Evolutionary conservation across 1,140 invertebrate genomes (phyloP), one percentile per base, ranked within the genome.

Genomic region (Oreohelix idahoensis): DNA sequence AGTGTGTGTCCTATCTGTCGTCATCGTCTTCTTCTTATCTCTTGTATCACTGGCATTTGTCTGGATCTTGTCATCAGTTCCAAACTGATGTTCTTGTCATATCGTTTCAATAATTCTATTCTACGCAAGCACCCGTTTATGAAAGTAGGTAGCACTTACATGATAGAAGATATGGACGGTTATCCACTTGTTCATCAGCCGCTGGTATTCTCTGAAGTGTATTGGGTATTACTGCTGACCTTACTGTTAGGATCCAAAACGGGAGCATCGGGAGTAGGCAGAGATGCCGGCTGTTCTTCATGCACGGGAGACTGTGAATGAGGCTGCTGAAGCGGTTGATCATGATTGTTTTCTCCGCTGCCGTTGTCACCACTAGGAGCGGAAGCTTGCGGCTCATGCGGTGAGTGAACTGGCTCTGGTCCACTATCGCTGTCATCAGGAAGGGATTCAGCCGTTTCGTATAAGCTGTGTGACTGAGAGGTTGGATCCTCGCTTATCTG

Each of bases 391-490:
- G 73, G 29, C 4, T 42, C 32, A 26, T 58, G 66, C 53, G 45
- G 77, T 17, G 15, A 32, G 35, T 29, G 63, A 58, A 81, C 49
- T 26, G 45, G 75, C 0, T 74, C 74, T 26, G 75, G 0, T 32
- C 74, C 69, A 58, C 38, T 49, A 17, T 83, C 84, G 75, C 84
- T 82, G 69, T 78, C 83, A 29, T 83, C 35, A 29, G 79, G 78
- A 35, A 84, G 29, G 36, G 86, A 85, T 13, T 85, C 83, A 8
- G 86, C 86, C 0, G 86, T 87, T 42, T 87, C 82, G 49, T 87
- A 87, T 20, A 87, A 36, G 38, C 86, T 87, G 63, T 81, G 84
- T 20, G 82, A 83, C 81, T 83, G 84, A 32, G 84, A 80, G 17
- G 81, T 79, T 26, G 63, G 38, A 10, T 75, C 83, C 35, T 80